Percentiles rank a stretch among this genome's conserved stretches.
Conservation (phyloP, 2,797 vertebrate species). For the Pipistrellus pipistrellus region DNA sequence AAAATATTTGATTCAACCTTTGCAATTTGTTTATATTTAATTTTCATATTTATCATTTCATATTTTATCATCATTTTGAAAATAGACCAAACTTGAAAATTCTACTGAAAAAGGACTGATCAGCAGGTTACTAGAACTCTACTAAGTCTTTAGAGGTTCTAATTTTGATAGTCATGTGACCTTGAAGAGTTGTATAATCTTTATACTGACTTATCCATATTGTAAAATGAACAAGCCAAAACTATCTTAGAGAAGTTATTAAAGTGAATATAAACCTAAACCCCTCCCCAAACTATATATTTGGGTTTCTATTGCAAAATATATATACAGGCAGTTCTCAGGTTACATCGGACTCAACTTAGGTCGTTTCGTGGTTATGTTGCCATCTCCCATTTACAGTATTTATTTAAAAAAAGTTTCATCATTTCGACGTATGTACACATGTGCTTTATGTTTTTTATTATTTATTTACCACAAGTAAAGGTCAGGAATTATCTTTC, state of each 20-base stretch:
- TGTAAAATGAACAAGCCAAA: conserved; percentile 60
- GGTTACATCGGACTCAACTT: too few species aligned
- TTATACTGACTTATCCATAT: not conserved
- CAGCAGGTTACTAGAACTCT: conserved; percentile 13
- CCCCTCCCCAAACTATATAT: not conserved
- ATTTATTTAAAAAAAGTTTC: too few species aligned
- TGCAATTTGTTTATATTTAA: conserved; percentile 35
- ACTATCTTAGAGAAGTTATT: conserved; percentile 16
- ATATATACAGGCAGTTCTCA: not conserved
- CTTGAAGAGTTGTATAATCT: conserved; percentile 44
- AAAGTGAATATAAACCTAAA: conserved; percentile 53
- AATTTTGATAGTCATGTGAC: conserved; percentile 39
- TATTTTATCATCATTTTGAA: conserved; percentile 63
- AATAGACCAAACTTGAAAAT: conserved; percentile 47
- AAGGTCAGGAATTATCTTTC: too few species aligned
- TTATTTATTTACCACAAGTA: too few species aligned
- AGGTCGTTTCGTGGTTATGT: too few species aligned
- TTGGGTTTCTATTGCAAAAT: conserved; percentile 21
- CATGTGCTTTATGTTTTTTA: too few species aligned
- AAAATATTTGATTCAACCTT: conserved; percentile 48
- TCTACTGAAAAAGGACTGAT: conserved; percentile 15
- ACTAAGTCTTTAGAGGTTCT: conserved; percentile 23
- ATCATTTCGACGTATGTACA: too few species aligned
- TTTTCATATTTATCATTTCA: conserved; percentile 51
- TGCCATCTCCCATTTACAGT: too few species aligned